A percentile compares a stretch with the other conserved stretches of the same genome.
These are phyloP conservation scores for Tenthredo notha DNA, from an alignment of 2,888 invertebrate genomes.

Conservation along the genomic window DNA sequence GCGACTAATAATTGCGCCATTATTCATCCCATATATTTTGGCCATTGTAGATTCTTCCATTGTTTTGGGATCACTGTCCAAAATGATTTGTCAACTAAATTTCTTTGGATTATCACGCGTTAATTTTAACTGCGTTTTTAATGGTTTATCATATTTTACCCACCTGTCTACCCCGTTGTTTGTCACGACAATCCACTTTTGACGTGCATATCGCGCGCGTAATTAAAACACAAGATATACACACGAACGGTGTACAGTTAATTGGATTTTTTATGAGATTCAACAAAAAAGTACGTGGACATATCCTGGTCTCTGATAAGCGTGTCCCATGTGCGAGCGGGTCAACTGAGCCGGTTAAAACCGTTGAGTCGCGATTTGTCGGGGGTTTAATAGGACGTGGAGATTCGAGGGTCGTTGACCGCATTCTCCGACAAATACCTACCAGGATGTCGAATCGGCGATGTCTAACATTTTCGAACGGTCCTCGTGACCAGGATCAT, in stretches of 20 bases:
- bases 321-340: neutral
- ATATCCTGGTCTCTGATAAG: constrained; percentile 24
- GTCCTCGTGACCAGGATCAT: neutral
- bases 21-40: neutral
- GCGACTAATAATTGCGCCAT: neutral
- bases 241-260: constrained; percentile 9
- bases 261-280: constrained; percentile 49
- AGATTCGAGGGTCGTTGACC: constrained; percentile 43
- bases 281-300: constrained; percentile 5
- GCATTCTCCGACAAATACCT: constrained; percentile 1
- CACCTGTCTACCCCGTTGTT: neutral
- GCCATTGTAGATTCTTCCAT: neutral
- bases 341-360: neutral
- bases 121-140: neutral
- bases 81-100: neutral
- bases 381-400: constrained; percentile 24
- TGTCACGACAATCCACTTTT: neutral
- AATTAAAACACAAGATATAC: constrained; percentile 35
- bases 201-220: neutral
- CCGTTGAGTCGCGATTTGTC: constrained; percentile 6
- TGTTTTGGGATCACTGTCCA: neutral
- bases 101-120: neutral
- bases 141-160: neutral
- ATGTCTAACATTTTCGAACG: neutral
- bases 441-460: neutral